Evolutionary conservation across 2,113 vertebrate species (phyloP), one percentile per base, ranked within the genome.

Genomic region (Cyphomyrus discorhynchus): DNA sequence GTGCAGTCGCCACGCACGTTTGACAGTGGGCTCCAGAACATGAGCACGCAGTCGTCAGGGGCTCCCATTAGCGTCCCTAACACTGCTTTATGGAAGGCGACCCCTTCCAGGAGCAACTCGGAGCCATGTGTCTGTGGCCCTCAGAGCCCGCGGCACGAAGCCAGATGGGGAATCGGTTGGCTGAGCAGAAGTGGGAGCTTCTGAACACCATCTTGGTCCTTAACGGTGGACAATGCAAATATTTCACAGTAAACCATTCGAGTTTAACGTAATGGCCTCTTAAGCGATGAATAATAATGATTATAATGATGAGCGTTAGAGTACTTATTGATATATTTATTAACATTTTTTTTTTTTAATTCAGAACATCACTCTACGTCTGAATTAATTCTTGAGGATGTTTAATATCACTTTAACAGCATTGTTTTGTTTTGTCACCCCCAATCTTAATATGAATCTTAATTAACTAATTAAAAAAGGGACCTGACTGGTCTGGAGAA

Each of bases 201-300:
- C 62, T 1, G n/a, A 31, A 66, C 3, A 9, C n/a, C 62, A 31
- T 70, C 27, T 70, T 27, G 11, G 62, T 70, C 62, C 62, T 70
- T 70, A 70, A 31, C 27, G 8, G 62, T 11, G n/a, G 62, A 27
- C 27, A 70, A 31, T 84, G 82, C n/a, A 45, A 88, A 70, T 27
- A 66, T 88, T 31, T 62, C 42, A 70, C 42, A 42, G 87, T 47
- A 88, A 88, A 24, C 42, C 11, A 62, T n/a, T 47, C 49, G 45
- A 66, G 53, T 74, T 87, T 70, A 42, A 70, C 31, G 21, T 88
- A 11, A 88, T 88, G 58, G 42, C 42, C 62, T 87, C 56, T 88
- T 7, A 39, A 19, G 35, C 6, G 5, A 80, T 35, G 74, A 80
- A 42, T 80, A 80, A 80, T 80, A 80, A 80, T 52, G 3, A 52